Evolutionary conservation across 1,140 invertebrate genomes (phyloP).

Genomic region (Phymastichus coffea): DNA sequence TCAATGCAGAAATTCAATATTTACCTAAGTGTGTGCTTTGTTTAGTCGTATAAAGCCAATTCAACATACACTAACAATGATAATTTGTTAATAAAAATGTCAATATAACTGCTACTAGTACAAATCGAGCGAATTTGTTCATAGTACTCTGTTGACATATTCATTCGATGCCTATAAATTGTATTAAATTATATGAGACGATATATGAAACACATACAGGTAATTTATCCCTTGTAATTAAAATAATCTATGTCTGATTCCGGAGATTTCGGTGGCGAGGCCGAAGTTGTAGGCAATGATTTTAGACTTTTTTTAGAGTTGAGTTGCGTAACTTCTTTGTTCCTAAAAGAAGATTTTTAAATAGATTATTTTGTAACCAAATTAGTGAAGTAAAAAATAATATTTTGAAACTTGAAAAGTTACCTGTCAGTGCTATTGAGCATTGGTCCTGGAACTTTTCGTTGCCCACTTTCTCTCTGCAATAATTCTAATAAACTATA

Average conservation of each 20-base stretch:
- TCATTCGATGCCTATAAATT: slow-evolving; percentile 1
- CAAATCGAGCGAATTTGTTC: neutral
- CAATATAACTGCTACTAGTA: neutral
- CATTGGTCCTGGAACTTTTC: slow-evolving; percentile 73
- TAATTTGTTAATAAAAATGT: slow-evolving; percentile 5
- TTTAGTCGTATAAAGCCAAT: slow-evolving; percentile 8
- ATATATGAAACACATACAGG: slow-evolving; percentile 2
- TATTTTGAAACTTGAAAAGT: neutral
- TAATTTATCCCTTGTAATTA: slow-evolving; percentile 30
- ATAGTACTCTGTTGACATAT: neutral
- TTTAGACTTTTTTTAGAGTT: slow-evolving; percentile 40
- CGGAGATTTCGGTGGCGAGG: slow-evolving; percentile 30
- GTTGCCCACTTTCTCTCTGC: slow-evolving; percentile 73
- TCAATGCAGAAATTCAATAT: neutral
- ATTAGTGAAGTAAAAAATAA: neutral
- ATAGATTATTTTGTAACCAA: neutral
- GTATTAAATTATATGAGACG: no score
- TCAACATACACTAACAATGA: neutral
- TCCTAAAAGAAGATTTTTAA: slow-evolving; percentile 32
- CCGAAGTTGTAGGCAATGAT: slow-evolving; percentile 29
- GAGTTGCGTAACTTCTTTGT: slow-evolving; percentile 43
- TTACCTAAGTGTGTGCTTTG: neutral
- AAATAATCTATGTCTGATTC: slow-evolving; percentile 42
- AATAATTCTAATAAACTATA: slow-evolving; percentile 79
- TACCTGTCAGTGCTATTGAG: slow-evolving; percentile 47